Base-by-base conservation (phyloP, 2,113 vertebrate genomes). In the Myotis yumanensis region DNA sequence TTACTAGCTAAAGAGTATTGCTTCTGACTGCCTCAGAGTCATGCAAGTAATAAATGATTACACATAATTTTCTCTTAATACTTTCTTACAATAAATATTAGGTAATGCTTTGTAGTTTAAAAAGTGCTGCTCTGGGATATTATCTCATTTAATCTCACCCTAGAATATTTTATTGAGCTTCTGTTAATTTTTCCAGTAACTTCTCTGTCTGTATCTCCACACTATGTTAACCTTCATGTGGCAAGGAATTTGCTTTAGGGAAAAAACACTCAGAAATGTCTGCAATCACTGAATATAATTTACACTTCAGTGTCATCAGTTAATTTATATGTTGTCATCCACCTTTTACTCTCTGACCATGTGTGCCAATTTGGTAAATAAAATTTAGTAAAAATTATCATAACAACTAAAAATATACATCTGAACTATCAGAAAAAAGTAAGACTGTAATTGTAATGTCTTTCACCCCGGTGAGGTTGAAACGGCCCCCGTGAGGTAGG, bases 61-160 rank as follows among this genome's bases (percentile, higher is more conserved):
- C 5, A 64, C 66, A 84, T 77, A 11, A 81, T 52, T 90, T 95
- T 91, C 18, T 62, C 35, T 68, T 91, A 37, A 89, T 64, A 93
- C 4, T 89, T 79, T 79, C 77, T 91, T 89, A 89, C 10, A 86
- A 96, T 82, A 80, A 96, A 91, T 80, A 93, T 96, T 86, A 94
- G 35, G 5, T 68, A 48, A 64, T 64, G 22, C 30, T 76, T 91
- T 93, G 76, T 25, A 62, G 80, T 68, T 96, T 87, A 94, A 20
- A 80, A 93, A 64, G 37, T 93, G 40, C 18, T 81, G 1, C 71
- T 94, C 40, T 93, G 62, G 4, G 23, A 30, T 83, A 85, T 73
- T 57, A 83, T 93, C 85, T n/a, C 23, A 32, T 30, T 94, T 89
- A 91, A 89, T 95, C 84, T 95, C 48, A 5, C 89, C 52, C 66